phyloP scores from a whole-genome alignment of 2,888 invertebrate species.

The Beris morrisii region DNA sequence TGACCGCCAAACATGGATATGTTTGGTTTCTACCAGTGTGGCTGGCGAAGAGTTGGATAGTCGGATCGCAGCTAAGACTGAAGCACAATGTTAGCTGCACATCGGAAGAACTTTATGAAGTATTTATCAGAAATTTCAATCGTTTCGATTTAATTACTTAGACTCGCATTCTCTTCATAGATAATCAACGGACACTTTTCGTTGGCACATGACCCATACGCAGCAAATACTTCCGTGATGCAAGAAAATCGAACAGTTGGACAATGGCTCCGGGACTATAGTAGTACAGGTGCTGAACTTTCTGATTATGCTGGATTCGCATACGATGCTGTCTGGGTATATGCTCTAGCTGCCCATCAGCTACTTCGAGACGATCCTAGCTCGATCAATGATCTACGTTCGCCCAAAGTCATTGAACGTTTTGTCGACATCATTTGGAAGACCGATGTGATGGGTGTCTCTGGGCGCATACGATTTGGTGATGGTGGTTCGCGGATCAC shows the following conservation, averaged over 20 bases:
- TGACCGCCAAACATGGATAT: constrained; percentile 71
- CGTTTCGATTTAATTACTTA: background rate
- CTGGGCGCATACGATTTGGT: constrained; percentile 70
- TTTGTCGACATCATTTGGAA: constrained; percentile 65
- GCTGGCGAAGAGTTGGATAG: constrained; percentile 66
- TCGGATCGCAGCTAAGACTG: constrained; percentile 57
- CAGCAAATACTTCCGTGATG: constrained; percentile 62
- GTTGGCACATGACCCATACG: constrained; percentile 69
- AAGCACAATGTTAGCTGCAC: constrained; percentile 62
- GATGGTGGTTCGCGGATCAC: constrained; percentile 70
- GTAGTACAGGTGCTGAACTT: constrained; percentile 26
- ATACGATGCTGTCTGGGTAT: constrained; percentile 82
- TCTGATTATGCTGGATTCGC: constrained; percentile 75
- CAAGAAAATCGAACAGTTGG: constrained; percentile 67
- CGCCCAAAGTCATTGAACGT: constrained; percentile 46
- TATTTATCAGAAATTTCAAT: constrained; percentile 41
- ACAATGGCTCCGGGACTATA: constrained; percentile 63
- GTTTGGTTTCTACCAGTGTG: constrained; percentile 86
- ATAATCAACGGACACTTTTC: constrained; percentile 75
- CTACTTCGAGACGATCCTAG: constrained; percentile 59
- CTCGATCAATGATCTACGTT: constrained; percentile 44
- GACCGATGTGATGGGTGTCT: constrained; percentile 73
- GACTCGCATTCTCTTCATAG: constrained; percentile 46
- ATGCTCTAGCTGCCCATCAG: constrained; percentile 69
- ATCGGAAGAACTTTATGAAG: constrained; percentile 63